Conservation (phyloP, 2,888 invertebrate species). For the Hirudinaria manillensis region DNA sequence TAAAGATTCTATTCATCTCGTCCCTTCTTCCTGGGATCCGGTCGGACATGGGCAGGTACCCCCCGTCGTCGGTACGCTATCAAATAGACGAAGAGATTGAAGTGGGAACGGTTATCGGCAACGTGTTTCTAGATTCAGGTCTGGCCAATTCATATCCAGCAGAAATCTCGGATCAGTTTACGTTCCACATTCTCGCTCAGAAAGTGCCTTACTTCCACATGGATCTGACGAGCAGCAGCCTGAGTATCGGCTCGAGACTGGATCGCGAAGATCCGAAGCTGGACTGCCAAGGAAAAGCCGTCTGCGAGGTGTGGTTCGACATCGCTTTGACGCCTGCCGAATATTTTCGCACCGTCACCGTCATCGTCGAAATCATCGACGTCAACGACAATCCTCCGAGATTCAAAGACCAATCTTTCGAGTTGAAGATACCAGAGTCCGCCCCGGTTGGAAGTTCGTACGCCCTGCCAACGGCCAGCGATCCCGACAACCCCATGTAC, state of each 20-base stretch:
- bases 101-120: slow-evolving; percentile 11
- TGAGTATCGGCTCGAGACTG: slow-evolving; percentile 25
- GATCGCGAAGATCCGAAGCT: slow-evolving; percentile 28
- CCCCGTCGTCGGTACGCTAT: slow-evolving; percentile 4
- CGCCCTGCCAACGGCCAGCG: slow-evolving; percentile 37
- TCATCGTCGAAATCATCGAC: slow-evolving; percentile 36
- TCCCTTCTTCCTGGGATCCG: too few species aligned
- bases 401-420: slow-evolving; percentile 31
- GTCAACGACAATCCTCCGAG: slow-evolving; percentile 39
- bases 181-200: slow-evolving; percentile 21
- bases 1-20: too few species aligned
- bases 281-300: slow-evolving; percentile 7
- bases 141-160: background rate
- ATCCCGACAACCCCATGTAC: slow-evolving; percentile 37
- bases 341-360: slow-evolving; percentile 35
- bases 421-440: slow-evolving; percentile 36
- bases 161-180: slow-evolving; percentile 1
- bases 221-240: background rate
- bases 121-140: slow-evolving; percentile 22
- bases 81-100: slow-evolving; percentile 24
- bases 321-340: slow-evolving; percentile 35
- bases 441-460: slow-evolving; percentile 34
- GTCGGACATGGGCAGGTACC: background rate
- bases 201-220: slow-evolving; percentile 26
- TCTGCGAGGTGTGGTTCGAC: slow-evolving; percentile 33